Percentiles rank a stretch among this genome's conserved stretches.
Conservation (phyloP, 2,888 invertebrate species). For the Drosophila monieri region DNA sequence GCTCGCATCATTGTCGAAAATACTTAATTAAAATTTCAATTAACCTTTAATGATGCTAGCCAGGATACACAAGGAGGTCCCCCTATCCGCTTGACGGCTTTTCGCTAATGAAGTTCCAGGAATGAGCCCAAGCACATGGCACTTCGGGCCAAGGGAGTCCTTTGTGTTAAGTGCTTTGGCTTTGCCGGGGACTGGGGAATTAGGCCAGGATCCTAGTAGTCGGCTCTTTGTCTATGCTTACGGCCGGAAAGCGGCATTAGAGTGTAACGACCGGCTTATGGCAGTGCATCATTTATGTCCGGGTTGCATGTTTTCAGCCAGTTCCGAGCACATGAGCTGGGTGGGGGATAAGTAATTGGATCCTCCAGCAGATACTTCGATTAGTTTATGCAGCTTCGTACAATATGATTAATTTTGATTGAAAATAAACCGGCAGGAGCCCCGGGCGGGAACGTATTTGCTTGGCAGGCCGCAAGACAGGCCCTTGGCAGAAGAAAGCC, state of each 20-base stretch:
- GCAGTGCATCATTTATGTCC: conserved; percentile 41
- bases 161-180: conserved; percentile 36
- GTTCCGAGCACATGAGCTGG: conserved; percentile 22
- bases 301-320: conserved; percentile 26
- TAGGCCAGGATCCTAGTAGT: conserved; percentile 33
- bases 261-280: conserved; percentile 47
- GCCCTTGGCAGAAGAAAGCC: conserved; percentile 11
- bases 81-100: conserved; percentile 10
- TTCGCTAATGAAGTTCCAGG: conserved; percentile 37
- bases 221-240: conserved; percentile 19
- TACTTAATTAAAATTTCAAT: conserved; percentile 79
- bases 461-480: conserved; percentile 29
- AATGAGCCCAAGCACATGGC: conserved; percentile 40
- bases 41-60: conserved; percentile 67
- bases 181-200: conserved; percentile 35
- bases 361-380: neutral
- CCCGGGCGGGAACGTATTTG: conserved; percentile 41
- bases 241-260: conserved; percentile 47
- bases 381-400: neutral
- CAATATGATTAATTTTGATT: conserved; percentile 17
- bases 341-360: conserved; percentile 44
- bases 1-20: conserved; percentile 61
- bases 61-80: neutral
- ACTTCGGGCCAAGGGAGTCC: conserved; percentile 11
- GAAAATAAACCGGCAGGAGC: neutral